Percentiles rank a stretch among this genome's conserved stretches.
Conservation (phyloP, 2,888 invertebrate genomes). For the Chymomyza procnemis region DNA sequence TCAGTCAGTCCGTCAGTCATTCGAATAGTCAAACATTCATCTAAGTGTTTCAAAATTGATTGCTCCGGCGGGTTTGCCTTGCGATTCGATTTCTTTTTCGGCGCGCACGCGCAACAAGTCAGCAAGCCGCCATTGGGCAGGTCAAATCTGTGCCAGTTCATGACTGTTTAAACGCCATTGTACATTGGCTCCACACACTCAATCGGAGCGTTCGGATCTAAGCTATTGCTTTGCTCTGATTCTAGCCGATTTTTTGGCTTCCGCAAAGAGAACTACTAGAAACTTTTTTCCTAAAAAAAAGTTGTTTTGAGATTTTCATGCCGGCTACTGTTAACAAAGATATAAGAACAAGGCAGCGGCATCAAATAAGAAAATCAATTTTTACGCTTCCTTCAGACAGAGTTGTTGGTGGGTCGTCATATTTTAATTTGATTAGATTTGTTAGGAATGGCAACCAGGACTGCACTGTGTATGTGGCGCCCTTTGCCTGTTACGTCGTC, state of each 20-base stretch:
- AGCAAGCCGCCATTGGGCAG: not conserved
- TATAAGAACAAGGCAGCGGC: constrained; percentile 9
- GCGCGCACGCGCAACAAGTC: not conserved
- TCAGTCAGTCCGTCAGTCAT: constrained; percentile 22
- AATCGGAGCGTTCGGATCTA: not conserved
- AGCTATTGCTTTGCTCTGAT: not conserved
- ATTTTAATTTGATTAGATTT: constrained; percentile 71
- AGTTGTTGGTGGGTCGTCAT: constrained; percentile 25
- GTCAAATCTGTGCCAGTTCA: not conserved
- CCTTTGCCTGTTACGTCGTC: constrained; percentile 35
- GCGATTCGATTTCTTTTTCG: not conserved
- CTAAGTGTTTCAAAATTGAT: not conserved
- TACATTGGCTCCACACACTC: not conserved
- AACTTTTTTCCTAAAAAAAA: no score
- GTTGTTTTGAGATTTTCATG: no score
- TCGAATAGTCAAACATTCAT: not conserved
- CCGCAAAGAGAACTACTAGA: no score
- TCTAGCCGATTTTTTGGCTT: not conserved
- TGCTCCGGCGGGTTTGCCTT: not conserved
- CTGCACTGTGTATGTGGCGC: constrained; percentile 48
- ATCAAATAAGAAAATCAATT: constrained; percentile 48
- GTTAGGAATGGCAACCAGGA: constrained; percentile 49
- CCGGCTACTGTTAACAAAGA: not conserved
- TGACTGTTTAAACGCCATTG: not conserved
- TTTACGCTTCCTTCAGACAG: constrained; percentile 42